Evolutionary conservation across 2,113 vertebrate genomes (phyloP).

Genomic region (Pogonocichla stellata): DNA sequence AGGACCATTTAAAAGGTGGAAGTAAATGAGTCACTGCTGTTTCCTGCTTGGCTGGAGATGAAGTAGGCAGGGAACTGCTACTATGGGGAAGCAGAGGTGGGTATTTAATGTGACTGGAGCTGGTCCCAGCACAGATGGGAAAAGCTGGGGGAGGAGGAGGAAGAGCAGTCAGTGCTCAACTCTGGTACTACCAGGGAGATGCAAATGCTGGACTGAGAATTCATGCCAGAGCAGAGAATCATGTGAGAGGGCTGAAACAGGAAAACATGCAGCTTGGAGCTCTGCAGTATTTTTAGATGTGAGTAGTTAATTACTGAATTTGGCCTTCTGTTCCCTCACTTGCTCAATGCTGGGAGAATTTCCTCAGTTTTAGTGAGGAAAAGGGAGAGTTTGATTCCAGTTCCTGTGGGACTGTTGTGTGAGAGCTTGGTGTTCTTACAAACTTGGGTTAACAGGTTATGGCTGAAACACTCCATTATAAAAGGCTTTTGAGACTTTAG

Average conservation of each 20-base stretch:
- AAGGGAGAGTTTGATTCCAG: neutral
- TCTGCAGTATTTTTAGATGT: slow-evolving; percentile 6
- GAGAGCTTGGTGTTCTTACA: neutral
- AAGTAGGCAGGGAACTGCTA: neutral
- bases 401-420: neutral
- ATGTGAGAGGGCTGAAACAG: slow-evolving; percentile 4
- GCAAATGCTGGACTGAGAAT: neutral
- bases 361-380: neutral
- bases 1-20: neutral
- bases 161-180: neutral
- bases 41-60: slow-evolving; percentile 6
- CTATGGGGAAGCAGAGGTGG: neutral
- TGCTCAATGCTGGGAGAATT: neutral
- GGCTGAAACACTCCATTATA: neutral
- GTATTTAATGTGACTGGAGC: slow-evolving; percentile 13
- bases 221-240: slow-evolving; percentile 15
- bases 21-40: neutral
- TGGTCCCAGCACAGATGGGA: slow-evolving; percentile 21
- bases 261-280: slow-evolving; percentile 2
- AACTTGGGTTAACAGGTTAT: neutral
- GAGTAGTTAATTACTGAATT: slow-evolving; percentile 4
- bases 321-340: neutral
- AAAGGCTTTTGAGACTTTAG: neutral
- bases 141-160: neutral
- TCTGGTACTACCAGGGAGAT: neutral